Conservation (phyloP, 2,888 invertebrate genomes). For the Cheilosia grossa region DNA sequence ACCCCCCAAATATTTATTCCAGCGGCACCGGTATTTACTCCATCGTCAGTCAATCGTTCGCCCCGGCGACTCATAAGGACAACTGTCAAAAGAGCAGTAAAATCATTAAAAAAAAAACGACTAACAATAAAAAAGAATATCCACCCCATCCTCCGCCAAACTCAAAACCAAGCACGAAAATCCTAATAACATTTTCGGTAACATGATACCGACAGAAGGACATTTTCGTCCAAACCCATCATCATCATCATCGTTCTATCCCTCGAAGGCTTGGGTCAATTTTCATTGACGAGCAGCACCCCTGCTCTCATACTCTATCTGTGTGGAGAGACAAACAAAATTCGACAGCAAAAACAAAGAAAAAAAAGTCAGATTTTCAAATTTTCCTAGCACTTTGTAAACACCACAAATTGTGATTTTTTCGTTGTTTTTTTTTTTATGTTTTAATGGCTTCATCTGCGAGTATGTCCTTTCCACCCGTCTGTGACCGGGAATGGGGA, state of each 20-base stretch:
- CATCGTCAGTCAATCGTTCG: constrained; percentile 68
- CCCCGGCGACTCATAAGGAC: constrained; percentile 65
- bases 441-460: constrained; percentile 72
- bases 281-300: constrained; percentile 66
- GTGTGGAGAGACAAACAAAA: constrained; percentile 54
- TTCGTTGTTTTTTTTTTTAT: constrained; percentile 68
- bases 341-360: constrained; percentile 37
- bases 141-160: constrained; percentile 23
- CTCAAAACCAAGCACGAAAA: constrained; percentile 43
- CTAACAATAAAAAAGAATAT: constrained; percentile 25
- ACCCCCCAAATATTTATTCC: constrained; percentile 43
- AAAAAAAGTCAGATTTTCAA: constrained; percentile 71
- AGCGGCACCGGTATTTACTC: constrained; percentile 71
- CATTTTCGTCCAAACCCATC: constrained; percentile 52
- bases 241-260: constrained; percentile 49
- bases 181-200: constrained; percentile 74
- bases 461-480: constrained; percentile 57
- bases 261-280: constrained; percentile 71
- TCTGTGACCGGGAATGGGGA: constrained; percentile 11
- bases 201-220: constrained; percentile 72
- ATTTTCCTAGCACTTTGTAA: constrained; percentile 74
- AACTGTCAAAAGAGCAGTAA: constrained; percentile 75
- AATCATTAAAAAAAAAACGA: constrained; percentile 71
- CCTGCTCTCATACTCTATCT: constrained; percentile 23
- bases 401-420: constrained; percentile 73